Conservation (phyloP, 2,888 invertebrate species). For the Boloria euphrosyne region DNA sequence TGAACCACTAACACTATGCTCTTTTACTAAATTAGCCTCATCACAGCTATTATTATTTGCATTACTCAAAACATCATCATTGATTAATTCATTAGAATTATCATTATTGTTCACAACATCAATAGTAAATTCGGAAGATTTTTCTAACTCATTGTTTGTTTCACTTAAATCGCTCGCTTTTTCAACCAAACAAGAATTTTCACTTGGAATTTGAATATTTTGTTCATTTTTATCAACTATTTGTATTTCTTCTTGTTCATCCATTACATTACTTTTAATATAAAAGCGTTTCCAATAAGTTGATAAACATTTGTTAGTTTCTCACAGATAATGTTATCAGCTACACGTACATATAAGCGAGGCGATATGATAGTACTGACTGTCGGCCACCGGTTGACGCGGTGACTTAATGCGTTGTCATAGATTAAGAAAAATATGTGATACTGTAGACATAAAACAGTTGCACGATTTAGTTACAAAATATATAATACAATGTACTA, state of each 20-base stretch:
- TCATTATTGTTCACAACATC: neutral
- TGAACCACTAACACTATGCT: constrained; percentile 12
- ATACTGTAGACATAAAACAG: neutral
- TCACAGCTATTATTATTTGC: constrained; percentile 2
- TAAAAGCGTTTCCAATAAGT: neutral
- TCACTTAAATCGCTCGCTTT: constrained; percentile 3
- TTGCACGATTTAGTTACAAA: neutral
- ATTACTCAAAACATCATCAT: neutral
- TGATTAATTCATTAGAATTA: neutral
- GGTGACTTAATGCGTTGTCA: constrained; percentile 59
- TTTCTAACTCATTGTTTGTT: neutral
- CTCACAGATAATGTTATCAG: constrained; percentile 29
- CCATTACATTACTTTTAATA: constrained; percentile 51
- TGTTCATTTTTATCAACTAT: constrained; percentile 30
- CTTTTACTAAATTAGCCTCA: neutral
- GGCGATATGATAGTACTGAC: constrained; percentile 49
- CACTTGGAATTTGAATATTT: constrained; percentile 21
- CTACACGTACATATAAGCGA: constrained; percentile 36
- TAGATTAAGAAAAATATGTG: constrained; percentile 48
- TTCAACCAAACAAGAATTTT: constrained; percentile 15
- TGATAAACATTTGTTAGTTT: constrained; percentile 13
- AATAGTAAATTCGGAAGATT: neutral
- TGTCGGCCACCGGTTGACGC: constrained; percentile 52
- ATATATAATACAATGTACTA: no score
- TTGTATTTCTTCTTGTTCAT: constrained; percentile 55